phyloP scores from a whole-genome alignment of 2,797 vertebrate species.

The Cephalopachus bancanus region DNA sequence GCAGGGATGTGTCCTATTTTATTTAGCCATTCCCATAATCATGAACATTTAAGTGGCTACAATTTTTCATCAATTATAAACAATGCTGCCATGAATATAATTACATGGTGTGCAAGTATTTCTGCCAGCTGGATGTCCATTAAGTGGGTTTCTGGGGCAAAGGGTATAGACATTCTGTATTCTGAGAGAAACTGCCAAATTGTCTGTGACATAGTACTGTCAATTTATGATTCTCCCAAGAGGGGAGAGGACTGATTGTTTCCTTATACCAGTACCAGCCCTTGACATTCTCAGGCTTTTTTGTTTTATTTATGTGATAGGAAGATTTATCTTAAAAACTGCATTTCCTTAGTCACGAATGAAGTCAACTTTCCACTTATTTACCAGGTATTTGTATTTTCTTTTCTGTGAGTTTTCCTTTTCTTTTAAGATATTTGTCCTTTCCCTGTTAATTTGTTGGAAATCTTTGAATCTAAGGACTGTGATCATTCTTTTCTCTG shows the following conservation, averaged over 20 bases:
- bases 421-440: constrained; percentile 7
- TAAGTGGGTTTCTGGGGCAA: not conserved
- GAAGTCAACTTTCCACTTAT: not conserved
- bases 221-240: not conserved
- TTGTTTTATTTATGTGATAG: not conserved
- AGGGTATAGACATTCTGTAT: not conserved
- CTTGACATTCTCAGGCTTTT: not conserved
- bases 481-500: not conserved
- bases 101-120: not conserved
- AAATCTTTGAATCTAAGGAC: not conserved
- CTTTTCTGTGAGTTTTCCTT: not conserved
- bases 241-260: not conserved
- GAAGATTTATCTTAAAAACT: not conserved
- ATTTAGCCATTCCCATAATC: not conserved
- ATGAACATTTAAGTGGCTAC: not conserved
- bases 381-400: not conserved
- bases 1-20: not conserved
- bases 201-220: not conserved
- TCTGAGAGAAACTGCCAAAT: not conserved
- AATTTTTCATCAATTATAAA: not conserved
- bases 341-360: not conserved
- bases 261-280: not conserved
- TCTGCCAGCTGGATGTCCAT: not conserved
- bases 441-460: not conserved
- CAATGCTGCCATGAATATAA: not conserved